Base-by-base conservation (phyloP, 2,113 vertebrate species). In the Archilochus colubris region DNA sequence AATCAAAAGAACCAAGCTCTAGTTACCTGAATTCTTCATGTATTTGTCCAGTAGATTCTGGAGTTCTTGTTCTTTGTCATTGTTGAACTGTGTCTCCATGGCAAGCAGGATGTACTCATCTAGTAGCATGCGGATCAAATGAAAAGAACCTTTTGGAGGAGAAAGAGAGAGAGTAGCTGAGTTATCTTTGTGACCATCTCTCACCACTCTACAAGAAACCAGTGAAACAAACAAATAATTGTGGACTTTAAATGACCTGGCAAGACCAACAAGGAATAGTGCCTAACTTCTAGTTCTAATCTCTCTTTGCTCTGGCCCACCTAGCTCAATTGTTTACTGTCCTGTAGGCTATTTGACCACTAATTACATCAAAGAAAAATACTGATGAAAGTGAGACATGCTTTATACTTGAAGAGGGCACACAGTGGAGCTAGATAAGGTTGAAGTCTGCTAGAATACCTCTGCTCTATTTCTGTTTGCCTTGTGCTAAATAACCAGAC, bases 21-120 rank as follows among this genome's bases (percentile, higher is more conserved):
- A 89, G 27, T 82, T 98, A 99, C 99, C 99, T 97, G 99, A 98
- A 96, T 99, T 99, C 93, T 99, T 99, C 99, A 99, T 99, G 90
- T 99, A 99, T 97, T 99, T 99, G 96, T 99, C 99, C 97, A 99
- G 94, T 50, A 99, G 98, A 97, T 98, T 99, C 97, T 99, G 99
- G 94, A 99, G 98, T 73, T 99, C 99, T 97, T 99, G 99, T 95
- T 99, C 99, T 97, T 99, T 99, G 98, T 99, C 98, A 31, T 99
- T 99, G 96, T 99, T 99, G 97, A 99, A 99, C 93, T 99, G 99
- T 23, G 99, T 99, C 97, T 99, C 99, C 97, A 99, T 98, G 64
- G 99, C 99, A 24, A 99, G 87, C 69, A 99, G 98, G 97, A 99
- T 99, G 96, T 99, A 99, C 94, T 99, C 99, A 88, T 99, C 99